Percentiles rank a stretch among this genome's conserved stretches.
phyloP scores from a whole-genome alignment of 1,140 invertebrate species.

The Brachionus asplanchnoidis region DNA sequence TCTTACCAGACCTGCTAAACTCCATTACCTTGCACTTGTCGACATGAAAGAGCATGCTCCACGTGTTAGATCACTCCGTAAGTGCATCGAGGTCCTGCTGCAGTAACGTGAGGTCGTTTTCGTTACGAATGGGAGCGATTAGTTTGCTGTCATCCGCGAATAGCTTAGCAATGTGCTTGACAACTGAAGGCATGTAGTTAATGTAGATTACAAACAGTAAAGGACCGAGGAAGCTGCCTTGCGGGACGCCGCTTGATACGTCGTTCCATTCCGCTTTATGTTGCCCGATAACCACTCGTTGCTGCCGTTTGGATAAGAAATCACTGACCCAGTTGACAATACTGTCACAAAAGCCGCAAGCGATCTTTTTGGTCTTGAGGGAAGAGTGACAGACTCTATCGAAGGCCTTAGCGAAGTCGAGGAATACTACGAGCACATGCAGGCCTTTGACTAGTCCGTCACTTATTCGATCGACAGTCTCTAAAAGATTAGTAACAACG shows the following conservation, averaged over 20 bases:
- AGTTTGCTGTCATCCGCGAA: too few species aligned
- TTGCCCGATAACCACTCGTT: not conserved
- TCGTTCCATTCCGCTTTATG: not conserved
- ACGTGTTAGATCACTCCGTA: not conserved
- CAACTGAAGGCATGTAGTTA: too few species aligned
- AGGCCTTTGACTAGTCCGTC: not conserved
- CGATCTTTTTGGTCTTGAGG: not conserved
- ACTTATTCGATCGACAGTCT: not conserved
- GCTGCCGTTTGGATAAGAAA: not conserved
- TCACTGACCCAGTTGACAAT: not conserved
- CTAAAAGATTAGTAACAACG: not conserved
- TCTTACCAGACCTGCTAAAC: too few species aligned
- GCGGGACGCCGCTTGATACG: not conserved
- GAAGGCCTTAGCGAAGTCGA: not conserved
- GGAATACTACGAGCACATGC: not conserved
- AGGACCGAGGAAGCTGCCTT: too few species aligned
- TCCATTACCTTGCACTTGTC: not conserved
- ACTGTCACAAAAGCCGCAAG: not conserved
- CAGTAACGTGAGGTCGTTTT: too few species aligned
- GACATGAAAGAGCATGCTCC: not conserved
- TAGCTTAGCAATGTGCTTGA: too few species aligned
- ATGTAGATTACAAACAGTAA: too few species aligned
- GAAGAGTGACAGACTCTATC: too few species aligned
- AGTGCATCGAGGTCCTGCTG: too few species aligned
- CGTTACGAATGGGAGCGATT: too few species aligned